These are phyloP conservation scores for Prionailurus bengalensis DNA, from an alignment of 2,113 vertebrate genomes.

Conservation along the genomic window DNA sequence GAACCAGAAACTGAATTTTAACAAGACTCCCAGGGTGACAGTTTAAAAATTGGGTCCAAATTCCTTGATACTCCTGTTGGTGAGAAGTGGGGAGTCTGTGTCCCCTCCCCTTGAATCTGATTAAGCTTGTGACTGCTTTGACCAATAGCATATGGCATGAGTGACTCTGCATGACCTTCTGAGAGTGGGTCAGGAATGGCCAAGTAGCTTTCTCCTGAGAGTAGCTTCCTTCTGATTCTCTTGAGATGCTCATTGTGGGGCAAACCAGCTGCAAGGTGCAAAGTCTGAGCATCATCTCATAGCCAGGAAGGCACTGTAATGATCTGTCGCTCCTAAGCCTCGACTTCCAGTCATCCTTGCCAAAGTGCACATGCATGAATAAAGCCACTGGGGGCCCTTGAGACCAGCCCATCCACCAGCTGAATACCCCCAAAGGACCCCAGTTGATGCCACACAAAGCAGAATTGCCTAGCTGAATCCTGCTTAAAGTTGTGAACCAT, in stretches of 20 bases:
- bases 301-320: neutral
- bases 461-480: neutral
- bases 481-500: neutral
- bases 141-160: neutral
- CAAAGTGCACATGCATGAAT: neutral
- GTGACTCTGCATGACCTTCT: neutral
- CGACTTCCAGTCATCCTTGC: neutral
- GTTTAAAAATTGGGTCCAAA: neutral
- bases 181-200: neutral
- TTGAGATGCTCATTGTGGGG: neutral
- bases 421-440: neutral
- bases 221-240: neutral
- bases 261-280: neutral
- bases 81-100: neutral
- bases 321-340: neutral
- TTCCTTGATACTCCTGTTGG: neutral
- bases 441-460: neutral
- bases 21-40: neutral
- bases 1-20: neutral
- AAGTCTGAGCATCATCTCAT: neutral
- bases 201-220: neutral
- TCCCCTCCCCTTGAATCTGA: neutral
- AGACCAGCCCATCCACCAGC: neutral
- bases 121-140: neutral
- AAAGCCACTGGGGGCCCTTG: neutral